Base-by-base conservation (phyloP, 2,113 vertebrate species). In the Hippolais icterina region DNA sequence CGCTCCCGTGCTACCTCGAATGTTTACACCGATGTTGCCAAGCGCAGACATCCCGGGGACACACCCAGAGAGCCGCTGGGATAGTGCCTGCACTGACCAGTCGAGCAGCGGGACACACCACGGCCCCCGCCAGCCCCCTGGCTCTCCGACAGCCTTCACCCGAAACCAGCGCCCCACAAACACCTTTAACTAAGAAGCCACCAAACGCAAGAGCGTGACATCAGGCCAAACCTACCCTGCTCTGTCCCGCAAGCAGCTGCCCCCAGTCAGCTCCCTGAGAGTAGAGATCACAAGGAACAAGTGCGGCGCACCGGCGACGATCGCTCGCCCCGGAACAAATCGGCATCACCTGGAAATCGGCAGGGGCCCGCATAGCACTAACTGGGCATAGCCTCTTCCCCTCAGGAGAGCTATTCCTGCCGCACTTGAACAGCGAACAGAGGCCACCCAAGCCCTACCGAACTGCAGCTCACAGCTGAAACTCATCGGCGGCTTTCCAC, bases 321-420 rank as follows among this genome's bases (percentile, higher is more conserved):
- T 1, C 28, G 12, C 16, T 25, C 27, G 29, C 46, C 47, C 15
- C 31, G 15, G 17, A 10, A 20, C 15, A 44, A 54, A 50, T 1
- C 2, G 11, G 15, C 2, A 0, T 1, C 14, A 41, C 10, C 27
- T 22, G 4, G 44, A 35, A 37, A 27, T 2, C 57, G n/a, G 24
- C 13, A 14, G 24, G 74, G 13, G 15, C 12, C 42, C 19, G 1
- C 2, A 33, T 15, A 4, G 23, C 35, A 20, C 44, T 15, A 0
- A 49, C 7, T 4, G 10, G 17, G 4, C 35, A 49, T 19, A 37
- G 44, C 31, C 61, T 6, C 37, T 8, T 19, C 10, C 46, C 64
- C 23, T 16, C 28, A 14, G 15, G 9, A 46, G 2, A 53, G 35
- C 10, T 24, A 27, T 68, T 71, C 52, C 77, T 65, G 54, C 27